Evolutionary conservation across 2,797 vertebrate genomes (phyloP).

Genomic region (Tokudaia muenninki): DNA sequence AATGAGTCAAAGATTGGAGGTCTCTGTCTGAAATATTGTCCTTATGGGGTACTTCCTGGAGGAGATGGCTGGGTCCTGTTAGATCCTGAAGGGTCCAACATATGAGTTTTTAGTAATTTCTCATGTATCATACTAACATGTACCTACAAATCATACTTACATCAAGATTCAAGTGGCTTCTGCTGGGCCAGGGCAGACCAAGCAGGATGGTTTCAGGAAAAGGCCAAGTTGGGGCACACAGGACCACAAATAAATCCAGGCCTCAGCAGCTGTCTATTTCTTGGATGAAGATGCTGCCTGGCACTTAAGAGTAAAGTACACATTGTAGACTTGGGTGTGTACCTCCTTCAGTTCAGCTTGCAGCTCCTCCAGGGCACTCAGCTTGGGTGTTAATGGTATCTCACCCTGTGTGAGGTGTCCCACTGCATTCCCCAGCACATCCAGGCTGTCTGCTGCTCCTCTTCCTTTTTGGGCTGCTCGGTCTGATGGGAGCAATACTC

Average conservation of each 20-base stretch:
- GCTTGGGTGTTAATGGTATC: conserved; percentile 87
- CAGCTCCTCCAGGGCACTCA: conserved; percentile 69
- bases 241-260: background rate
- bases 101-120: background rate
- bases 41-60: background rate
- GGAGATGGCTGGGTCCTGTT: background rate
- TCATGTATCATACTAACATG: background rate
- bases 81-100: background rate
- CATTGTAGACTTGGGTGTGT: conserved; percentile 46
- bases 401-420: conserved; percentile 89
- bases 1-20: background rate
- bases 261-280: background rate
- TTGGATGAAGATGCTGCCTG: background rate
- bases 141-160: background rate
- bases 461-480: conserved; percentile 92
- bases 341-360: conserved; percentile 64
- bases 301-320: rapidly evolving
- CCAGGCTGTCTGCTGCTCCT: conserved; percentile 90
- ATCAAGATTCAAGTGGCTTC: background rate
- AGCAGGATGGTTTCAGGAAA: background rate
- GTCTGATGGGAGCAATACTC: conserved; percentile 78
- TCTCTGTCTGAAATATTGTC: rapidly evolving
- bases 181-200: background rate
- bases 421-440: conserved; percentile 88
- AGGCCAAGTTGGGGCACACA: background rate